Percentiles rank a stretch among this genome's conserved stretches.
These are phyloP conservation scores for Punctoribates punctum DNA, from an alignment of 2,888 invertebrate genomes.

Conservation along the genomic window DNA sequence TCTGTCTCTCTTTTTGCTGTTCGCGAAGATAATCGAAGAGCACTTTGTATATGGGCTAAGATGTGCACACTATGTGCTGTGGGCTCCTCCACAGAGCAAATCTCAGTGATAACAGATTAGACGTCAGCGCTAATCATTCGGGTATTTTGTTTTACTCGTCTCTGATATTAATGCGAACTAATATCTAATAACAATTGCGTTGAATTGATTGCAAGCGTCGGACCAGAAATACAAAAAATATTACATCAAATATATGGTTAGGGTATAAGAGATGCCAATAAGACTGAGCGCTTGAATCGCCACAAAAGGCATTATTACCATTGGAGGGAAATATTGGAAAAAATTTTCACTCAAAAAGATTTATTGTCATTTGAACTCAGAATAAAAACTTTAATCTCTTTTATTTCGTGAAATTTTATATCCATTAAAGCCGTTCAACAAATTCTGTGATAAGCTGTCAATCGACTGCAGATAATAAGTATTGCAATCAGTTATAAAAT, in stretches of 20 bases:
- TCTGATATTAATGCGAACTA: slow-evolving; percentile 10
- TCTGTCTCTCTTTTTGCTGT: slow-evolving; percentile 1
- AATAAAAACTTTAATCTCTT: neutral
- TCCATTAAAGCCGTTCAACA: neutral
- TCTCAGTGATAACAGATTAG: slow-evolving; percentile 18
- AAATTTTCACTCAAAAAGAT: neutral
- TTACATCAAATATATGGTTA: neutral
- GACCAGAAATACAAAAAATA: neutral
- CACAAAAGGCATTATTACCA: neutral
- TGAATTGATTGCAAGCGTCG: slow-evolving; percentile 24
- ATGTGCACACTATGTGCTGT: neutral
- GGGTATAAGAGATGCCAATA: neutral
- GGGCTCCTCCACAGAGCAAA: neutral
- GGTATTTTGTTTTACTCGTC: slow-evolving; percentile 29
- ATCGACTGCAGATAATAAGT: slow-evolving; percentile 7
- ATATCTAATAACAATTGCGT: neutral
- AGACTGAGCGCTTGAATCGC: neutral
- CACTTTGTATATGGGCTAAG: neutral
- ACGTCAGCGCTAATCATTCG: slow-evolving; percentile 20
- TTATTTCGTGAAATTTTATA: slow-evolving; percentile 5
- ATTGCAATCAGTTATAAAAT: slow-evolving; percentile 7
- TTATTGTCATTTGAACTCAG: neutral
- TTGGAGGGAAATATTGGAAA: neutral
- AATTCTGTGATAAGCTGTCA: slow-evolving; percentile 16
- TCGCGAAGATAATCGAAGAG: neutral